Evolutionary conservation across 2,113 vertebrate genomes (phyloP).

Genomic region (Balaeniceps rex): DNA sequence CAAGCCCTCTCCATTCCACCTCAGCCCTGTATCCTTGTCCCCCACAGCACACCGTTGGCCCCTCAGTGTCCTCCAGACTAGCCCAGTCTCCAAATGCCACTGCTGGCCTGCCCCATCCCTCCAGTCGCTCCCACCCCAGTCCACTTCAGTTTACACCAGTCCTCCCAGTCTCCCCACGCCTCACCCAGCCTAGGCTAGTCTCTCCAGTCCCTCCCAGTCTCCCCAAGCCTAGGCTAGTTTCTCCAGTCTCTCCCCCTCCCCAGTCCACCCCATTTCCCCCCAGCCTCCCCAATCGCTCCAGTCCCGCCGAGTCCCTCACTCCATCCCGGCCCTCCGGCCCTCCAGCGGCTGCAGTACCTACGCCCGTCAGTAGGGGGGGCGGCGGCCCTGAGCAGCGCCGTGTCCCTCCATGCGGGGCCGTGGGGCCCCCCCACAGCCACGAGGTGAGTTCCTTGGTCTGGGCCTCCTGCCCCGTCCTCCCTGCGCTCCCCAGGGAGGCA

Average conservation of each 20-base stretch:
- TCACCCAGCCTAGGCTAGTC: not conserved
- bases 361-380: not conserved
- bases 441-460: not conserved
- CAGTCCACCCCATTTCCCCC: not conserved
- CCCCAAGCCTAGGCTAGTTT: not conserved
- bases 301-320: not conserved
- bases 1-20: not conserved
- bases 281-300: not conserved
- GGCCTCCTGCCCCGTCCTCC: too few relatives aligned
- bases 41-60: not conserved
- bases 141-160: too few relatives aligned
- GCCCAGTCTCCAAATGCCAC: not conserved
- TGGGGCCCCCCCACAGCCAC: not conserved
- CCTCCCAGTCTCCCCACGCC: not conserved
- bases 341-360: not conserved
- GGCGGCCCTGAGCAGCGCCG: not conserved
- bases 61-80: not conserved
- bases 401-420: too few relatives aligned
- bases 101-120: too few relatives aligned
- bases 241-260: too few relatives aligned
- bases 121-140: too few relatives aligned
- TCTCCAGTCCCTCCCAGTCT: not conserved
- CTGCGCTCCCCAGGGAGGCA: too few relatives aligned
- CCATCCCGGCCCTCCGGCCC: too few relatives aligned
- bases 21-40: fast-evolving